Percentiles rank a stretch among this genome's conserved stretches.
Conservation (phyloP, 2,113 vertebrate genomes). For the Gnathonemus echidnorhynchus region DNA sequence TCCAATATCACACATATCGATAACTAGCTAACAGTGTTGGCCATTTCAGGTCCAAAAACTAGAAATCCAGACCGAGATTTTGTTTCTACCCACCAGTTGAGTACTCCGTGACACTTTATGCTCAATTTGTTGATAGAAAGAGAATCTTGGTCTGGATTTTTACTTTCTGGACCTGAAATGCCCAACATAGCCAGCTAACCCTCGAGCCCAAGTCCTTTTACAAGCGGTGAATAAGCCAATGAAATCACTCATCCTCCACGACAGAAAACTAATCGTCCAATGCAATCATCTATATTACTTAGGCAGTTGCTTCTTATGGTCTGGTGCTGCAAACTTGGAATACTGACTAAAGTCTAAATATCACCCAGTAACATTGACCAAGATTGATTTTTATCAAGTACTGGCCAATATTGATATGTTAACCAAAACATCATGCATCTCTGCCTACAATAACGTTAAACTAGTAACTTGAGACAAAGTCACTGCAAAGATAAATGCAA, state of each 20-base stretch:
- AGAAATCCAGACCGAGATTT: too few species aligned
- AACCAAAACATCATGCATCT: background rate
- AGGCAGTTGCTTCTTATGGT: background rate
- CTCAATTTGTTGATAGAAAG: background rate
- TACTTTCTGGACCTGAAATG: background rate
- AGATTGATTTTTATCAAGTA: background rate
- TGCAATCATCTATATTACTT: background rate
- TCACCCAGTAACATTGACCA: background rate
- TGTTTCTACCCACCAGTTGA: too few species aligned
- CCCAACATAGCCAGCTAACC: too few species aligned
- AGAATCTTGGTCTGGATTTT: background rate
- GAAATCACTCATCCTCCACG: background rate
- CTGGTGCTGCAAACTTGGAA: background rate
- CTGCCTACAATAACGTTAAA: background rate
- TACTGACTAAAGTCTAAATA: background rate
- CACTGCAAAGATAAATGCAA: background rate
- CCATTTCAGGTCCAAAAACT: background rate
- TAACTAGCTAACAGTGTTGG: background rate
- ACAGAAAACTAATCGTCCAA: background rate
- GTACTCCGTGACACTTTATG: too few species aligned
- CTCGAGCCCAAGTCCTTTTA: background rate
- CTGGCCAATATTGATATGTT: background rate
- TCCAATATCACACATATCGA: background rate
- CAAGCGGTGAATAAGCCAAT: background rate
- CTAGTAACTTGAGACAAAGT: background rate